phyloP scores from a whole-genome alignment of 2,113 vertebrate genomes.

The Cercopithecus mona region DNA sequence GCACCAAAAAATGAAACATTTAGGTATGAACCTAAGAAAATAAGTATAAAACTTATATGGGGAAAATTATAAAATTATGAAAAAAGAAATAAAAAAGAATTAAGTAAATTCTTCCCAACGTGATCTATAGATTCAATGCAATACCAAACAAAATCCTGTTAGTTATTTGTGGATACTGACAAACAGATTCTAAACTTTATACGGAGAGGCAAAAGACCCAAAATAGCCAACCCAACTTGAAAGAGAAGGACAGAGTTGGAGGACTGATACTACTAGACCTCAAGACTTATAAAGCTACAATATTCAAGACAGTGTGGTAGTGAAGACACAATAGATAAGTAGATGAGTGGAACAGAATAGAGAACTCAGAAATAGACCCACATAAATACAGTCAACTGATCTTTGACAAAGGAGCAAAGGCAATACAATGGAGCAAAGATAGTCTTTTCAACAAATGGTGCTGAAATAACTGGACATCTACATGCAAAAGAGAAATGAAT shows the following conservation, averaged over 20 bases:
- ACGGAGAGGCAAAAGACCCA: not conserved
- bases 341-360: not conserved
- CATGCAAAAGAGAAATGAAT: not conserved
- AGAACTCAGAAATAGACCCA: not conserved
- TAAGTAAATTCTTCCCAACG: not conserved
- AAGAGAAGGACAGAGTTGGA: not conserved
- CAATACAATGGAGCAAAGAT: not conserved
- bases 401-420: not conserved
- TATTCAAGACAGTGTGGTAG: not conserved
- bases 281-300: not conserved
- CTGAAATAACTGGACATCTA: not conserved
- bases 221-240: not conserved
- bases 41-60: not conserved
- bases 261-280: not conserved
- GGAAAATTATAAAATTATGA: not conserved
- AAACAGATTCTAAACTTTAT: not conserved
- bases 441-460: not conserved
- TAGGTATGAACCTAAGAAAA: not conserved
- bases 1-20: not conserved
- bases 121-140: not conserved
- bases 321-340: not conserved
- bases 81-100: not conserved
- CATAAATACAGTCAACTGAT: not conserved
- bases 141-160: not conserved
- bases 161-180: not conserved